Evolutionary conservation across 1,140 invertebrate genomes (phyloP), one percentile per base, ranked within the genome.

Genomic region (Drosophila insularis): DNA sequence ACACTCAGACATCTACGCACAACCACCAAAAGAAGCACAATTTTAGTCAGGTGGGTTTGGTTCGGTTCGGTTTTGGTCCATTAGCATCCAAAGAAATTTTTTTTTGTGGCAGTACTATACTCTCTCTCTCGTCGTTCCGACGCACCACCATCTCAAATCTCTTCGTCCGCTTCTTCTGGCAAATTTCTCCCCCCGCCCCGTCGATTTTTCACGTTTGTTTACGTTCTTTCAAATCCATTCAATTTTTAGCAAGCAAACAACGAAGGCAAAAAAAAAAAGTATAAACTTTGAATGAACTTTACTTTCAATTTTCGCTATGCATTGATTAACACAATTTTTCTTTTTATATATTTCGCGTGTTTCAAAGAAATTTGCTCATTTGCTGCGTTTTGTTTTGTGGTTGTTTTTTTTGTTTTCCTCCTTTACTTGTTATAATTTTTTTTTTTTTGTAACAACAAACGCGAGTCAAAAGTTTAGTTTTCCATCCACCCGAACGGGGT

Each of bases 71-170:
- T 7, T 35, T 70, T 62, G 71, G 70, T 63, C 68, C 68, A 72
- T 63, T 68, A 72, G 70, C 70, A 72, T 72, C 70, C 68, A 31
- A 72, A 62, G 70, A 72, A 63, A 72, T 72, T 71, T 58, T 56
- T 58, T 72, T 71, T 58, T 56, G 35, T 56, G 62, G 62, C 55
- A 50, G 21, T 50, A 19, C 43, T 50, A 46, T 71, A 67, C 59
- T 35, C 68, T 17, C 68, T 17, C 37, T 19, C 40, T 27, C 13
- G 35, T 37, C 31, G 31, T 32, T 32, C 31, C 23, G 60, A 46
- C 35, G 60, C 40, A 62, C 37, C 21, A 40, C 27, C 46, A 23
- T 19, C 43, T 40, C 50, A 27, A 11, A 39, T 56, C 17, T 64
- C 43, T 50, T 56, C 31, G 46, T 53, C 31, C 73, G 62, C 58